Evolutionary conservation across 2,113 vertebrate genomes (phyloP), one percentile per base, ranked within the genome.

Genomic region (Centropus unirufus): DNA sequence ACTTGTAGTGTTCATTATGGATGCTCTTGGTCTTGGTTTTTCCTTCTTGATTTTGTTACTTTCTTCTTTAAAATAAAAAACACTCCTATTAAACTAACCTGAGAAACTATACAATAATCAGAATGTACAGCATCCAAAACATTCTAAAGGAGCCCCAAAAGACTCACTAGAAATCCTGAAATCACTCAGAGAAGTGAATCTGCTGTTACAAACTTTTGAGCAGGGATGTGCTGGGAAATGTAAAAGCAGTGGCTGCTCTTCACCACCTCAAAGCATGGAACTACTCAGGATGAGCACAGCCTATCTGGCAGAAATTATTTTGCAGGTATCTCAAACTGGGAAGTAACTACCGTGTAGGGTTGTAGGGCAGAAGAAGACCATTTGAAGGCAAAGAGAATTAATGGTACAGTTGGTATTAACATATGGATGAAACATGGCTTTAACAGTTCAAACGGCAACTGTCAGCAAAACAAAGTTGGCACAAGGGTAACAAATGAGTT

Each of bases 371-470:
- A 51, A 83, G 77, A 82, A 46, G 63, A 76, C 68, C 10, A 85
- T 76, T 67, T 68, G 92, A 87, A 94, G 93, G 93, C 59, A 79
- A 62, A 95, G 72, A 80, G 32, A 87, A 94, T 78, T 94, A 62
- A 83, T 72, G 3, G 5, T 83, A 58, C 44, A 88, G 79, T 96
- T 96, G 68, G 81, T 95, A 96, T 97, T 94, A 97, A 92, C 88
- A 87, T 96, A 92, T 90, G 83, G 87, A 98, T 97, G 79, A 97
- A 96, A 97, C 93, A 79, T 32, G 54, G 74, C 90, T 98, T 97
- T 95, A 83, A 92, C 96, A 96, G 96, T 93, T 95, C 96, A 91
- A 95, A 96, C 83, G 86, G 90, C 76, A 92, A 92, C 89, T 88
- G 88, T 81, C 89, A 93, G 92, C 87, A 83, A 86, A 97, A 89